Evolutionary conservation across 2,888 invertebrate genomes (phyloP), one percentile per base, ranked within the genome.

Genomic region (Cecidostiba fungosa): DNA sequence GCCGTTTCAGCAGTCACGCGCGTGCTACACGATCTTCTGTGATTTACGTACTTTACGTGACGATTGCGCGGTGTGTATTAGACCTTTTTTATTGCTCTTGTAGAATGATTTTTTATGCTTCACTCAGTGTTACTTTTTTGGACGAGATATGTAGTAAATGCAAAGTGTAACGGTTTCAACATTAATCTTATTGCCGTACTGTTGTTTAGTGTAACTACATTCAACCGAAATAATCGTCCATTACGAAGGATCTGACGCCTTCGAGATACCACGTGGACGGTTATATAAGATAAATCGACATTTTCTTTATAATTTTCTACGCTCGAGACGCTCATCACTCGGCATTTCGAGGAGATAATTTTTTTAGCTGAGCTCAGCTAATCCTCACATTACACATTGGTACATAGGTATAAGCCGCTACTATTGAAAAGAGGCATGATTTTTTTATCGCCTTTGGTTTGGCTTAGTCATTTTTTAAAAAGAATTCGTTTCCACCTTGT

Each of bases 21-120:
- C 5, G 54, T 8, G 19, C n/a, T 59, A 50, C 8, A 23, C 54
- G n/a, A n/a, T n/a, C 54, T 59, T 59, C 54, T 59, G n/a, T 59
- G 54, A 59, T 59, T 23, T n/a, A n/a, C n/a, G n/a, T n/a, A n/a
- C 26, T 66, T 66, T 66, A 26, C 66, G 29, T 66, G 66, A 66
- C 29, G 26, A 26, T 66, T 66, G 66, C 5, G 66, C 66, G 66
- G 26, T 26, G 26, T 26, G 26, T 66, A 14, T 26, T 26, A 4
- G 10, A 19, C 16, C n/a, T n/a, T 54, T 19, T 59, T 59, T 59
- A 59, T 59, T 23, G 54, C 8, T 59, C 54, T 59, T 1, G 54
- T 8, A 19, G n/a, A 6, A n/a, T 59, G 8, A 39, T 8, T 39
- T 39, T 39, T 39, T 8, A 8, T 8, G 39, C 32, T 32, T 4